Base-by-base conservation (phyloP, 2,888 invertebrate genomes). In the Tinea semifulvella region DNA sequence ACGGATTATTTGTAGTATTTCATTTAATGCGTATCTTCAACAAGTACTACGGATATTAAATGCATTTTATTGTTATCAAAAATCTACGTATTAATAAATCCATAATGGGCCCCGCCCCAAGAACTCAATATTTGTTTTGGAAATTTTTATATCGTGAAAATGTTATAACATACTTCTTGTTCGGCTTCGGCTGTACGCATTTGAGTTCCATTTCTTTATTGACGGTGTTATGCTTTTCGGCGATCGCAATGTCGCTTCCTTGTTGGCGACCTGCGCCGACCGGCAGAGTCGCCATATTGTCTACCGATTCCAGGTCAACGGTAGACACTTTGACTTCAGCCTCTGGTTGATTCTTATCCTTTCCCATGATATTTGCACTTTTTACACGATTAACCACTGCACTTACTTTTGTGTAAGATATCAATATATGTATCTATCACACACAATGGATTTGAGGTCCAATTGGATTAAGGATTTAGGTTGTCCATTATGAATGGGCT, bases 201-300 rank as follows among this genome's bases (percentile, higher is more conserved):
- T 91, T 91, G 50, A 92, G 81, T 69, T 92, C 92, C 91, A 92
- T 90, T 70, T 92, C 91, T 84, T 91, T 91, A 82, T 90, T 91
- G 55, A 90, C 88, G 48, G 88, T 88, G 68, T 91, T 90, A 68
- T 91, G 89, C 76, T 90, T 91, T 73, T 92, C 92, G 46, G 90
- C 90, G 56, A 87, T 88, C 53, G 87, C 87, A 61, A 85, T 84
- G 63, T 89, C 89, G 58, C 86, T 88, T 54, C 88, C 86, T 56
- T 82, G 83, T 60, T 84, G 85, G 58, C 84, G 86, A 63, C 88
- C 88, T 63, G 91, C 87, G 50, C 91, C 91, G 48, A 92, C 92
- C 56, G 92, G 93, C 71, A 93, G 84, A 35, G 93, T 93, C 70
- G 92, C 93, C 88, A 92, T 92, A 67, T 93, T 92, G 85, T 92